Conservation (phyloP, 2,797 vertebrate species). For the Momotus momota region DNA sequence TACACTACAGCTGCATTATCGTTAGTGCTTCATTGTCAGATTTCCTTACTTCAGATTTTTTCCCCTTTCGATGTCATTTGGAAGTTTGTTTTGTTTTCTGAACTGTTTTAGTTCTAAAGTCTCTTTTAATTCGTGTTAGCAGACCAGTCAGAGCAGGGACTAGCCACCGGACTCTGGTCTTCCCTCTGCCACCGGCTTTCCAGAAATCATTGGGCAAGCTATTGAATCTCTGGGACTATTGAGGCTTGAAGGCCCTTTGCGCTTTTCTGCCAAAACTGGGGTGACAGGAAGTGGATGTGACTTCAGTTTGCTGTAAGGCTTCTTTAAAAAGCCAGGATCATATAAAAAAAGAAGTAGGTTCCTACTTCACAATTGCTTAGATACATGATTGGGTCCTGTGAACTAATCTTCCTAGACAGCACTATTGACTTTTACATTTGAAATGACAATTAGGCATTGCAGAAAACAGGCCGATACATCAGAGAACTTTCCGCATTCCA, state of each 20-base stretch:
- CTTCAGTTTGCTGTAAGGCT: background rate
- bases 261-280: background rate
- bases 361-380: background rate
- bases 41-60: background rate
- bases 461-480: background rate
- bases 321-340: background rate
- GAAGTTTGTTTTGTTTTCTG: background rate
- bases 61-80: background rate
- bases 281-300: background rate
- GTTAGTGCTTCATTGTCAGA: background rate
- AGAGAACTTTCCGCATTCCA: background rate
- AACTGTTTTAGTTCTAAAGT: background rate
- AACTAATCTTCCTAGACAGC: background rate
- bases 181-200: background rate
- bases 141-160: background rate
- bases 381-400: background rate
- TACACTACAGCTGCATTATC: background rate
- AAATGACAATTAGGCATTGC: background rate
- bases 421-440: background rate
- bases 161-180: background rate
- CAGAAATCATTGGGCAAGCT: background rate
- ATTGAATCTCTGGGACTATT: background rate
- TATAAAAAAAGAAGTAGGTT: background rate
- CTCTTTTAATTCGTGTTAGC: background rate
- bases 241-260: background rate